These are phyloP conservation scores for Scytalopus superciliaris DNA, from an alignment of 2,113 vertebrate species.

Conservation along the genomic window DNA sequence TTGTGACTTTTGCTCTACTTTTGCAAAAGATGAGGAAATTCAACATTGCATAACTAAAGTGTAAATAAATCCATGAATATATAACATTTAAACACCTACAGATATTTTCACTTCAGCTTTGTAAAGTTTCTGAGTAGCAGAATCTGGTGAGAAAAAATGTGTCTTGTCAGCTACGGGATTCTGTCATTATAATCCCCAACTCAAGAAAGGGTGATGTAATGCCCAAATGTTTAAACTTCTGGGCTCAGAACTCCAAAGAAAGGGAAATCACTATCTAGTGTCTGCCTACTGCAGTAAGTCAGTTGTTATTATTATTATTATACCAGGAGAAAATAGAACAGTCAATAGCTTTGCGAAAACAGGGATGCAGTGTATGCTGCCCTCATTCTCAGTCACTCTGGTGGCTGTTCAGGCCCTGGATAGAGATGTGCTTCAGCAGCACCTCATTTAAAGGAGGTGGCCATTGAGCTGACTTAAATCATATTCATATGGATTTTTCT, in stretches of 20 bases:
- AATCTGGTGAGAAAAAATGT: constrained; percentile 63
- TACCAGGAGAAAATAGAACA: neutral
- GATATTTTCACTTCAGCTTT: constrained; percentile 68
- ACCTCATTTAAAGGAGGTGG: neutral
- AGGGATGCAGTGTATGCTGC: rapidly evolving
- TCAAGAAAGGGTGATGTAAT: constrained; percentile 46
- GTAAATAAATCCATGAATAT: constrained; percentile 65
- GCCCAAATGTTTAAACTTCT: constrained; percentile 41
- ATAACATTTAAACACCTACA: constrained; percentile 64
- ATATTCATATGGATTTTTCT: neutral
- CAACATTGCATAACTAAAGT: constrained; percentile 62
- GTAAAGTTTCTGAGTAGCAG: constrained; percentile 63
- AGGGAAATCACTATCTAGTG: neutral
- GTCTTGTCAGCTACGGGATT: constrained; percentile 47
- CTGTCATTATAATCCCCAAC: constrained; percentile 53
- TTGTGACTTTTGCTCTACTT: constrained; percentile 66
- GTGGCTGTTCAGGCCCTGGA: neutral
- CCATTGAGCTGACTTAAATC: neutral
- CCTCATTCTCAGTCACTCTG: neutral
- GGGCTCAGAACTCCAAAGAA: neutral
- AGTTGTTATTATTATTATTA: neutral
- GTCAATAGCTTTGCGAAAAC: neutral
- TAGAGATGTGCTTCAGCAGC: neutral
- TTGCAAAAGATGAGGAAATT: constrained; percentile 63
- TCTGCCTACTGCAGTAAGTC: neutral